Conservation (phyloP, 2,113 vertebrate species). For the Protomyctophum bolini region DNA sequence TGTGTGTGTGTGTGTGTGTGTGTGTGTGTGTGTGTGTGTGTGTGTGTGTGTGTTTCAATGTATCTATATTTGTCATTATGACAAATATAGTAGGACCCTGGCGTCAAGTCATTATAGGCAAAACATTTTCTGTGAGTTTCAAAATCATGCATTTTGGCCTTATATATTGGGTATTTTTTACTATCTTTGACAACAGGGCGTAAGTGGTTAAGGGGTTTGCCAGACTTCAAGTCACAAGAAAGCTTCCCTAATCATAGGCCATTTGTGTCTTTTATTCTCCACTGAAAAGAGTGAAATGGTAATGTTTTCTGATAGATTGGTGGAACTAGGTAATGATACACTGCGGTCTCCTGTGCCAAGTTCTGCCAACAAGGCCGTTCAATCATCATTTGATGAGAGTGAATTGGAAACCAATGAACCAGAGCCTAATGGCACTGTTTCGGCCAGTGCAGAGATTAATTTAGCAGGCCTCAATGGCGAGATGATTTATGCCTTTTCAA, state of each 20-base stretch:
- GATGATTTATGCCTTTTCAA: not conserved
- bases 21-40: slow-evolving; percentile 4
- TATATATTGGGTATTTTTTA: too few relatives aligned
- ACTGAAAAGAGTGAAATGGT: not conserved
- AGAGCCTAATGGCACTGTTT: not conserved
- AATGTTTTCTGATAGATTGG: not conserved
- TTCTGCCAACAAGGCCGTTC: not conserved
- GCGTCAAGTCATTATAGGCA: too few relatives aligned
- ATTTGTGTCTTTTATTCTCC: not conserved
- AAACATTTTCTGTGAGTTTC: too few relatives aligned
- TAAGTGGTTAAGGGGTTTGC: too few relatives aligned
- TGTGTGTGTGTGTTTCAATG: not conserved
- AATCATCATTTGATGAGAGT: slow-evolving; percentile 12
- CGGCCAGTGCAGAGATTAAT: slow-evolving; percentile 3
- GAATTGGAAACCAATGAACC: slow-evolving; percentile 21
- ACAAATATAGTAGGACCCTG: too few relatives aligned
- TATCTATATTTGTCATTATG: too few relatives aligned
- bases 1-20: slow-evolving; percentile 29
- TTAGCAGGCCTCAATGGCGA: slow-evolving; percentile 3
- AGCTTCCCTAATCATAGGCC: not conserved
- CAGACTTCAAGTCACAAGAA: too few relatives aligned
- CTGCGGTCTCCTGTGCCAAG: not conserved
- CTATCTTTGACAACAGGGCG: too few relatives aligned
- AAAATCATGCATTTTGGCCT: too few relatives aligned
- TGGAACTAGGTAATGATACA: slow-evolving; percentile 5